phyloP scores from a whole-genome alignment of 2,113 vertebrate genomes.

The Kryptolebias marmoratus region DNA sequence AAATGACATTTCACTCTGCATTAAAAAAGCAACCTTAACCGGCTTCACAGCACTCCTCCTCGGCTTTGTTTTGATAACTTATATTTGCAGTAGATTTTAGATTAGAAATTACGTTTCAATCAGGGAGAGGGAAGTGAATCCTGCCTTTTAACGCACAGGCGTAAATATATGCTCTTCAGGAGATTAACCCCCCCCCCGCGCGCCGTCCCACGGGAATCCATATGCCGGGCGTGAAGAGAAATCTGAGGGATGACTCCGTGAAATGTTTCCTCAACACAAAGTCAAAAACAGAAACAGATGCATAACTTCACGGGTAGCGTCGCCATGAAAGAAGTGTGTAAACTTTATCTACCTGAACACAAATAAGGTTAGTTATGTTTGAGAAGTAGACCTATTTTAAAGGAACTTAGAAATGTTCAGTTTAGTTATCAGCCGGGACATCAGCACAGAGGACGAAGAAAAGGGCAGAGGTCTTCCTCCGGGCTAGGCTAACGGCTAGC shows the following conservation, averaged over 20 bases:
- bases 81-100: conserved; percentile 11
- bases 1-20: conserved; percentile 47
- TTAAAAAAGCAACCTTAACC: conserved; percentile 5
- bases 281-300: neutral
- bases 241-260: neutral
- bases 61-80: neutral
- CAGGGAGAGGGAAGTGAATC: neutral
- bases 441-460: too few relatives aligned
- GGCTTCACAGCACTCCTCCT: neutral
- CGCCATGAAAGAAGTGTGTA: too few relatives aligned
- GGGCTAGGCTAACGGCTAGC: too few relatives aligned
- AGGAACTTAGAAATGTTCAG: too few relatives aligned
- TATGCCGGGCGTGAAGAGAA: neutral
- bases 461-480: too few relatives aligned
- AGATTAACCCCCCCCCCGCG: conserved; percentile 2
- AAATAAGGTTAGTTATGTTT: too few relatives aligned
- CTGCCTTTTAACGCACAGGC: neutral
- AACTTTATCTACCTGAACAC: too few relatives aligned
- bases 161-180: conserved; percentile 5
- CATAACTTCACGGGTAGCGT: too few relatives aligned
- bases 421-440: too few relatives aligned
- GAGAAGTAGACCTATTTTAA: too few relatives aligned
- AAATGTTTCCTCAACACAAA: neutral
- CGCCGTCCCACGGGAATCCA: neutral
- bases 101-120: conserved; percentile 15